Conservation (phyloP, 2,797 vertebrate species). For the Lepilemur ruficaudatus region DNA sequence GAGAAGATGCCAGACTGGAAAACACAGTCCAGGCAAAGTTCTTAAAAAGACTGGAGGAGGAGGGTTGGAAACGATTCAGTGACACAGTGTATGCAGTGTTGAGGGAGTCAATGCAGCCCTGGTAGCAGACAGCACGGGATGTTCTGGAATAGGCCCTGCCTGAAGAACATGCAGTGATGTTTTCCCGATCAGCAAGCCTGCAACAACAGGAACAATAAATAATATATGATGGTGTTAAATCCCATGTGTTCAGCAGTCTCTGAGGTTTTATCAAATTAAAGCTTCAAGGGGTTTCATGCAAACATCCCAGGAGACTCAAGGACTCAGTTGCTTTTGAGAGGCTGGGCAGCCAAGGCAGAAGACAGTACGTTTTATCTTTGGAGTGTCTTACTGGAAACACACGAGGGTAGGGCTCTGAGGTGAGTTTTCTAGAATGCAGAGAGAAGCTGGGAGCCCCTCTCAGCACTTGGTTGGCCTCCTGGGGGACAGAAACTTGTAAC, state of each 20-base stretch:
- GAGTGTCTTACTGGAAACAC: not conserved
- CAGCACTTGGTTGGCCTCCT: not conserved
- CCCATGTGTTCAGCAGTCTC: constrained; percentile 11
- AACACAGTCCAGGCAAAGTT: not conserved
- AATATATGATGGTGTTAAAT: constrained; percentile 27
- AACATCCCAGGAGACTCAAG: constrained; percentile 21
- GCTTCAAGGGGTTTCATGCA: not conserved
- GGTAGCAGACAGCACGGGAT: not conserved
- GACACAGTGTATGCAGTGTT: fast-evolving
- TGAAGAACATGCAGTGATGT: not conserved
- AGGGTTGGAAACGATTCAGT: not conserved
- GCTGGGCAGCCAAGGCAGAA: not conserved
- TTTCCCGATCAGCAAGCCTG: not conserved
- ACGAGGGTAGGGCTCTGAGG: not conserved
- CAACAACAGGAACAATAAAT: constrained; percentile 43
- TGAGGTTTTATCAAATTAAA: constrained; percentile 39
- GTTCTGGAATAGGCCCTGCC: constrained; percentile 1
- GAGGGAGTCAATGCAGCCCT: not conserved
- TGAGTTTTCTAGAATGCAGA: not conserved
- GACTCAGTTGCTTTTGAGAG: not conserved
- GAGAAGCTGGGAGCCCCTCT: not conserved
- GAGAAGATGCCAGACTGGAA: not conserved
- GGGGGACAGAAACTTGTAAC: not conserved
- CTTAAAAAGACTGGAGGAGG: not conserved
- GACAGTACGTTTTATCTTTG: not conserved